These are phyloP conservation scores for Ochropleura plecta DNA, from an alignment of 2,888 invertebrate species.

Conservation along the genomic window DNA sequence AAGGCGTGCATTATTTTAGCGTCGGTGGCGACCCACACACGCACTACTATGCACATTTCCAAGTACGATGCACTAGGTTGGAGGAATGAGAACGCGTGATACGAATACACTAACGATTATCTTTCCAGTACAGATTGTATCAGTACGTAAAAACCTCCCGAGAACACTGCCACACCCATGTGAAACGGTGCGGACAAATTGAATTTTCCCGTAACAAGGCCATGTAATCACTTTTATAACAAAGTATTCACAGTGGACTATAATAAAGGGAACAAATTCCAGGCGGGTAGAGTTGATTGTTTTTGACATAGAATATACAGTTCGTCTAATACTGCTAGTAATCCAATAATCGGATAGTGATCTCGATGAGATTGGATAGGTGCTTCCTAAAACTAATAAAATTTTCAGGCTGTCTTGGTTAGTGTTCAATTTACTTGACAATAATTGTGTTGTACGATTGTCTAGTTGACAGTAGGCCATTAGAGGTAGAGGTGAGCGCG, in stretches of 20 bases:
- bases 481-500: conserved; percentile 71
- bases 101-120: conserved; percentile 82
- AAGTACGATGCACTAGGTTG: conserved; percentile 87
- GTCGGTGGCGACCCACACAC: conserved; percentile 82
- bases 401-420: conserved; percentile 47
- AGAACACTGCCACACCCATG: conserved; percentile 79
- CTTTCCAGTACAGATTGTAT: conserved; percentile 82
- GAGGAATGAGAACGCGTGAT: conserved; percentile 87
- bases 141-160: conserved; percentile 77
- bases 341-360: conserved; percentile 48
- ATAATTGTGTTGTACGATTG: conserved; percentile 57
- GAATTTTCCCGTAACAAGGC: conserved; percentile 78
- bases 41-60: conserved; percentile 84
- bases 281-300: conserved; percentile 50
- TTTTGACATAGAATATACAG: conserved; percentile 52
- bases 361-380: conserved; percentile 47
- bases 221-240: conserved; percentile 76
- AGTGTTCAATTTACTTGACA: conserved; percentile 68
- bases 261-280: conserved; percentile 63
- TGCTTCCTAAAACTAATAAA: conserved; percentile 54
- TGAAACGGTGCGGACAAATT: conserved; percentile 81
- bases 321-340: conserved; percentile 33
- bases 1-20: conserved; percentile 80
- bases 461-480: conserved; percentile 69
- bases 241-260: conserved; percentile 72